Base-by-base conservation (phyloP, 2,888 invertebrate species). In the Atrina japonica region DNA sequence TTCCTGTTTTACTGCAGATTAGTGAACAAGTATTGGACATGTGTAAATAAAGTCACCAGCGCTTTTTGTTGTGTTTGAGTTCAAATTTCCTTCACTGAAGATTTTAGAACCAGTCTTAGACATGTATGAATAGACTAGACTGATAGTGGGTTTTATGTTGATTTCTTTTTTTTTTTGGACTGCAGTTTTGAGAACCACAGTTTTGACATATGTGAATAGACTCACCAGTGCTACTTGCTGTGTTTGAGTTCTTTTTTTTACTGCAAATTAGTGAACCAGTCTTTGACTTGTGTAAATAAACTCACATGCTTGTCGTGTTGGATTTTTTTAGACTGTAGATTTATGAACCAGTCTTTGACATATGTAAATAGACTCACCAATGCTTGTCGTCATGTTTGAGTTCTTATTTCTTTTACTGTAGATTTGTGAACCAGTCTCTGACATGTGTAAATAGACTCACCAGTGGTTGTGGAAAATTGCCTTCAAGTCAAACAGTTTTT, bases 381-480 rank as follows among this genome's bases (percentile, higher is more conserved):
- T 23, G 1, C 29, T 11, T 53, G 23, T n/a, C n/a, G n/a, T n/a
- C n/a, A n/a, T n/a, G n/a, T n/a, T n/a, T n/a, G n/a, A n/a, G n/a
- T n/a, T n/a, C n/a, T n/a, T n/a, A n/a, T n/a, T n/a, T n/a, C n/a
- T n/a, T n/a, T n/a, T n/a, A n/a, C 58, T 56, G 1, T 41, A 68
- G 68, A 41, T 29, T 61, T 21, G 47, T 68, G 16, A 68, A 68
- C 29, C 14, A 61, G 3, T 53, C 61, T 14, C 9, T 68, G 27
- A 21, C 25, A 16, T 68, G 68, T 63, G 40, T 68, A 14, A 30
- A 18, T 11, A 25, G 27, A 40, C 25, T 55, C 25, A 60, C 61
- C 23, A 18, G 43, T 47, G 66, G 66, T 7, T 68, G 68, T 61
- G 49, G 61, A 25, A 40, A 29, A 35, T 52, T 61, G 23, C 53